Conservation (phyloP, 2,113 vertebrate species). For the Capreolus pygargus region DNA sequence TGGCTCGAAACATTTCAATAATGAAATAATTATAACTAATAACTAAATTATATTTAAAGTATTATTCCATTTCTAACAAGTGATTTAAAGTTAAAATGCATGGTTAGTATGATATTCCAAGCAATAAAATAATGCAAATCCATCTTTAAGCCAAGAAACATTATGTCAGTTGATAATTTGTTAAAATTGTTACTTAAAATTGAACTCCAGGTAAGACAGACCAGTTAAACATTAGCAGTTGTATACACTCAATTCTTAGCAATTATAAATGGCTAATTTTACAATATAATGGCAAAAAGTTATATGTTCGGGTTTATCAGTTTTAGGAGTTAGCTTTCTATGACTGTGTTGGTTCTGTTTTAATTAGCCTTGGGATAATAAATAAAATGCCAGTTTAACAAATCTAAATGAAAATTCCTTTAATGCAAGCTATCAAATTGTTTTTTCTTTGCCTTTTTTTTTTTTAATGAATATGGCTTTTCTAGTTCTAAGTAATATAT, state of each 20-base stretch:
- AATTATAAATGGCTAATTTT: slow-evolving; percentile 39
- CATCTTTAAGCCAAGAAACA: slow-evolving; percentile 28
- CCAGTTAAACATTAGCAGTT: slow-evolving; percentile 1
- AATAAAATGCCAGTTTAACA: slow-evolving; percentile 26
- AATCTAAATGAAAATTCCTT: not conserved
- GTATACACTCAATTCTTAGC: not conserved
- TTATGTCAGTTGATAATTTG: slow-evolving; percentile 42
- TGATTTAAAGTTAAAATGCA: slow-evolving; percentile 24
- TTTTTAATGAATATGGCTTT: not conserved
- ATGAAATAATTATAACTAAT: not conserved
- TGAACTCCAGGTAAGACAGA: not conserved
- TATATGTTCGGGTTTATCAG: not conserved
- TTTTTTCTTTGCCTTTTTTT: not conserved
- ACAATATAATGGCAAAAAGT: slow-evolving; percentile 35
- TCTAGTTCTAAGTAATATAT: not conserved
- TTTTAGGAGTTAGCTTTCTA: not conserved
- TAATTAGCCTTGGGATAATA: not conserved
- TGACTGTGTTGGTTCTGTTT: not conserved
- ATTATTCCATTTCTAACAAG: slow-evolving; percentile 10
- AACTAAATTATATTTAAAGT: slow-evolving; percentile 41
- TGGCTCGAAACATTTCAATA: not conserved
- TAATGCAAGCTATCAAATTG: not conserved
- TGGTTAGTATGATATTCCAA: slow-evolving; percentile 14
- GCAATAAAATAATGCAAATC: slow-evolving; percentile 35
- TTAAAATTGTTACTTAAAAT: slow-evolving; percentile 25